phyloP scores from a whole-genome alignment of 2,797 vertebrate genomes.

The Sebastiscus tertius region DNA sequence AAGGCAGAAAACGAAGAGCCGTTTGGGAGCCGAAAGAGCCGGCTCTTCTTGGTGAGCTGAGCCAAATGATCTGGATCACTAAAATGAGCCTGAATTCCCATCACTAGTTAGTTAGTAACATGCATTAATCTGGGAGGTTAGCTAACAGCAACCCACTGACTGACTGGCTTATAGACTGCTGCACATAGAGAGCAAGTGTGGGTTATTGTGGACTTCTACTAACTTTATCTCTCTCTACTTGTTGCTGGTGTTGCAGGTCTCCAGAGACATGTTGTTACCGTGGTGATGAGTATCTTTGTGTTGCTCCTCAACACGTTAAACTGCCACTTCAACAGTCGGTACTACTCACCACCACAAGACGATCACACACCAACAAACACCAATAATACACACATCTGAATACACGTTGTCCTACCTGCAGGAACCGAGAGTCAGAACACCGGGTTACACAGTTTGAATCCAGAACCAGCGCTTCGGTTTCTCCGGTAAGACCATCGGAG shows the following conservation, averaged over 20 bases:
- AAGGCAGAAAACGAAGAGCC: no score
- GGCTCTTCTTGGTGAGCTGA: no score
- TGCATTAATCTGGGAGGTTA: neutral
- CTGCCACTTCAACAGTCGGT: conserved; percentile 23
- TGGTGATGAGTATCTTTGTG: conserved; percentile 18
- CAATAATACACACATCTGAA: neutral
- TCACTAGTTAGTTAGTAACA: no score
- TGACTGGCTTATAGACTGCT: no score
- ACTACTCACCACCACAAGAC: neutral
- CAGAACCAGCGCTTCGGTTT: conserved; percentile 46
- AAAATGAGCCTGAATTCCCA: no score
- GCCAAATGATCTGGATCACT: no score
- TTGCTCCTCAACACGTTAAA: conserved; percentile 1
- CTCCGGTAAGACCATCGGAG: neutral
- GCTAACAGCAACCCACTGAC: neutral
- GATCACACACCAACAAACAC: no score
- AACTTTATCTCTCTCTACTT: conserved; percentile 34
- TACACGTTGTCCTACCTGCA: conserved; percentile 26
- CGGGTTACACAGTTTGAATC: conserved; percentile 57
- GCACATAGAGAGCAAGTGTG: neutral
- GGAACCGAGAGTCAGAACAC: neutral
- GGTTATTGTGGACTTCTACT: neutral
- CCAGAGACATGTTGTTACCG: neutral
- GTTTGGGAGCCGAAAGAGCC: no score
- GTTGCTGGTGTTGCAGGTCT: conserved; percentile 27